A percentile compares a stretch with the other conserved stretches of the same genome.
Conservation (phyloP, 2,888 invertebrate genomes). For the Drosophila buzzatii region DNA sequence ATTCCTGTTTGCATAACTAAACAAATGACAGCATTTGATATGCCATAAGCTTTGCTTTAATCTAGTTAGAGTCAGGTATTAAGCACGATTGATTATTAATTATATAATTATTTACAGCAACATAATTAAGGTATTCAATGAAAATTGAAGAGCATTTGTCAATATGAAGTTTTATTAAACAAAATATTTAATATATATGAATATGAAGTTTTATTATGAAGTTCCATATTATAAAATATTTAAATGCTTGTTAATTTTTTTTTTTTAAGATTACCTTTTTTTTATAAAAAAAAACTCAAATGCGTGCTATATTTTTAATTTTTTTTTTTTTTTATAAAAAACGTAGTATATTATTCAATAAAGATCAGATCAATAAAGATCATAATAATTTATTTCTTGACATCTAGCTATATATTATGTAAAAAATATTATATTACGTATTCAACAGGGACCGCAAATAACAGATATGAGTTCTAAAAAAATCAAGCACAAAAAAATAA, state of each 20-base stretch:
- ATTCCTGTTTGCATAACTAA: not conserved
- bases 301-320: too few species aligned
- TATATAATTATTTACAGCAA: not conserved
- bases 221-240: not conserved
- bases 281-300: too few species aligned
- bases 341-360: too few species aligned
- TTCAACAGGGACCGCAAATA: too few species aligned
- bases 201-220: not conserved
- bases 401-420: too few species aligned
- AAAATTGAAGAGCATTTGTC: not conserved
- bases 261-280: too few species aligned
- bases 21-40: conserved; percentile 1
- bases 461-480: too few species aligned
- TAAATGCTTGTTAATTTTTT: not conserved
- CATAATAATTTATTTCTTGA: too few species aligned
- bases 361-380: too few species aligned
- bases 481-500: too few species aligned
- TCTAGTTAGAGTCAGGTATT: not conserved
- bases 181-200: not conserved
- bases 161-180: not conserved
- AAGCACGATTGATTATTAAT: not conserved
- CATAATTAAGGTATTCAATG: not conserved
- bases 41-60: not conserved
- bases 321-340: too few species aligned
- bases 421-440: too few species aligned